Percentiles rank a stretch among this genome's conserved stretches.
phyloP scores from a whole-genome alignment of 1,140 invertebrate genomes.

The Saccostrea echinata region DNA sequence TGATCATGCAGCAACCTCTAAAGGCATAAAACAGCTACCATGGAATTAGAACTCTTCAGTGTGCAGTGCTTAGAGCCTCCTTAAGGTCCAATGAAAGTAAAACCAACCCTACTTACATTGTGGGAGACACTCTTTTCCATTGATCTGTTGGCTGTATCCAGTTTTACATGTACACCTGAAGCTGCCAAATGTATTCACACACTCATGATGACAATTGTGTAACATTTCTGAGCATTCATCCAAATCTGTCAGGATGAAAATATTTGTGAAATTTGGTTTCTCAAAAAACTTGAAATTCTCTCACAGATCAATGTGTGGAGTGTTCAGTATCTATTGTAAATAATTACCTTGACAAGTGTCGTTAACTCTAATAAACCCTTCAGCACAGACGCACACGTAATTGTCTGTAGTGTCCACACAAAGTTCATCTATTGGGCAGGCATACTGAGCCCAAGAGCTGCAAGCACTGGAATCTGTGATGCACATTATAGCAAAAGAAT shows the following conservation, averaged over 20 bases:
- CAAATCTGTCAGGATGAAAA: background rate
- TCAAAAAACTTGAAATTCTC: no score
- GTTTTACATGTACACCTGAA: background rate
- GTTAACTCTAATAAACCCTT: constrained; percentile 11
- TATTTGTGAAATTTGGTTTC: no score
- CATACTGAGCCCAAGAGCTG: background rate
- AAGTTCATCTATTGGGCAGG: background rate
- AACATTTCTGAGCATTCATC: background rate
- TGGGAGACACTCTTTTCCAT: background rate
- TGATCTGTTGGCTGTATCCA: background rate
- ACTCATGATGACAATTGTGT: constrained; percentile 12
- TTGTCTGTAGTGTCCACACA: background rate
- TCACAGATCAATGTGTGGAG: no score
- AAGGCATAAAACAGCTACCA: no score
- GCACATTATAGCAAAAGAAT: background rate
- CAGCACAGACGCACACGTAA: background rate
- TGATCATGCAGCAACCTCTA: background rate
- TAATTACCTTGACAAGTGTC: background rate
- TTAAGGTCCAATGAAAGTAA: no score
- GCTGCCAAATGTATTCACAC: constrained; percentile 17
- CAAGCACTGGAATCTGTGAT: background rate
- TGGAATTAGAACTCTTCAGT: no score
- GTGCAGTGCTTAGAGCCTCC: no score
- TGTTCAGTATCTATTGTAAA: background rate
- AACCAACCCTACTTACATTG: background rate